Evolutionary conservation across 1,140 invertebrate species (phyloP).

Genomic region (Eupristina koningsbergeri): DNA sequence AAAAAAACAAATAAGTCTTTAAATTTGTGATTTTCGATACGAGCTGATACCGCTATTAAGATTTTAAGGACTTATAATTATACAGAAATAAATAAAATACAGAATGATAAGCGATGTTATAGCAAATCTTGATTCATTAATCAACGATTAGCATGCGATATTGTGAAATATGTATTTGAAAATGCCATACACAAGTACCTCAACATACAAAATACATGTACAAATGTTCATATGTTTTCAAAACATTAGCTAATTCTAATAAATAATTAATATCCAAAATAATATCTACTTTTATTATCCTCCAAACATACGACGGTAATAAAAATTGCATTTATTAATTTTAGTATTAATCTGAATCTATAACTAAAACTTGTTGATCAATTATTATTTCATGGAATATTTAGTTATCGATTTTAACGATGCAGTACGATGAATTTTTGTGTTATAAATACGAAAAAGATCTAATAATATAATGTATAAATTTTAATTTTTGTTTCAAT

Average conservation of each 20-base stretch:
- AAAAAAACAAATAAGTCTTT: background rate
- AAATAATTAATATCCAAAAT: constrained; percentile 53
- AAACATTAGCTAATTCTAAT: constrained; percentile 67
- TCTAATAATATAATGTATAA: no score
- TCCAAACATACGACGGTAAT: background rate
- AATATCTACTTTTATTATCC: background rate
- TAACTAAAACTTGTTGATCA: no score
- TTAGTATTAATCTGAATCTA: background rate
- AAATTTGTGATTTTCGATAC: background rate
- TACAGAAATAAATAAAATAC: constrained; percentile 17
- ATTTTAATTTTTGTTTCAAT: no score
- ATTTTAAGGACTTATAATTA: constrained; percentile 25
- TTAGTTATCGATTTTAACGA: no score
- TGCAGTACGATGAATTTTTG: no score
- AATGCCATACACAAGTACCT: constrained; percentile 72
- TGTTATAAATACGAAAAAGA: no score
- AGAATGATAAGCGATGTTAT: constrained; percentile 39
- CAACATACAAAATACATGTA: constrained; percentile 72
- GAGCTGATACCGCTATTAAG: background rate
- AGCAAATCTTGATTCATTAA: constrained; percentile 10
- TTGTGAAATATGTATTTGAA: constrained; percentile 68
- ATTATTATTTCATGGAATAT: no score
- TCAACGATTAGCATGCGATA: constrained; percentile 49
- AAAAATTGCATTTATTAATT: background rate
- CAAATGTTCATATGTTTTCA: constrained; percentile 73